These are phyloP conservation scores for Garra rufa DNA, from an alignment of 2,113 vertebrate genomes.

Conservation along the genomic window DNA sequence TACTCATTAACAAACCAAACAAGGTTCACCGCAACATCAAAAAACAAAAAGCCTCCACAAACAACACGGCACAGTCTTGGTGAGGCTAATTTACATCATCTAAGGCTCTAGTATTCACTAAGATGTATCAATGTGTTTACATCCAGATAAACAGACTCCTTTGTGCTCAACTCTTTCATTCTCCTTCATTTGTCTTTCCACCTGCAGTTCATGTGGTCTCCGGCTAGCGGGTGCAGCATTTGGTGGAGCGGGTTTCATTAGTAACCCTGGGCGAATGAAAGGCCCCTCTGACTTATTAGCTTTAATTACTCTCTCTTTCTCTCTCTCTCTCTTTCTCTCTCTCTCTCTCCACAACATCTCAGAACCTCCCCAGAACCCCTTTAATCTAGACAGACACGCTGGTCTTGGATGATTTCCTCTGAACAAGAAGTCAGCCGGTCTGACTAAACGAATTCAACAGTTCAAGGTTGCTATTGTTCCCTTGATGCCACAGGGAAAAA, in stretches of 20 bases:
- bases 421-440: constrained; percentile 45
- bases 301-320: constrained; percentile 54
- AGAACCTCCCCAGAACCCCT: constrained; percentile 31
- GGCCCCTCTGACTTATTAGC: constrained; percentile 48
- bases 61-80: neutral
- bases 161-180: constrained; percentile 21
- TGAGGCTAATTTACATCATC: constrained; percentile 1
- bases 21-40: neutral
- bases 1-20: neutral
- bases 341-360: constrained; percentile 30
- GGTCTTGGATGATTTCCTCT: constrained; percentile 52
- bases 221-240: neutral
- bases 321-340: no score
- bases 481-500: constrained; percentile 27
- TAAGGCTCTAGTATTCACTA: neutral
- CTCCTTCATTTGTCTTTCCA: constrained; percentile 40
- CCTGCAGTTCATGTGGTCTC: constrained; percentile 13
- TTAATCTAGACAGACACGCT: constrained; percentile 51
- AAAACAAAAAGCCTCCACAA: neutral
- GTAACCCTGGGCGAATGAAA: constrained; percentile 30
- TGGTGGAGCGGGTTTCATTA: constrained; percentile 36
- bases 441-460: constrained; percentile 42
- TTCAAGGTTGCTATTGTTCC: constrained; percentile 46
- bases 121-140: neutral
- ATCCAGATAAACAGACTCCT: neutral